Evolutionary conservation across 2,888 invertebrate species (phyloP), one percentile per base, ranked within the genome.

Genomic region (Cerastis rubricosa): DNA sequence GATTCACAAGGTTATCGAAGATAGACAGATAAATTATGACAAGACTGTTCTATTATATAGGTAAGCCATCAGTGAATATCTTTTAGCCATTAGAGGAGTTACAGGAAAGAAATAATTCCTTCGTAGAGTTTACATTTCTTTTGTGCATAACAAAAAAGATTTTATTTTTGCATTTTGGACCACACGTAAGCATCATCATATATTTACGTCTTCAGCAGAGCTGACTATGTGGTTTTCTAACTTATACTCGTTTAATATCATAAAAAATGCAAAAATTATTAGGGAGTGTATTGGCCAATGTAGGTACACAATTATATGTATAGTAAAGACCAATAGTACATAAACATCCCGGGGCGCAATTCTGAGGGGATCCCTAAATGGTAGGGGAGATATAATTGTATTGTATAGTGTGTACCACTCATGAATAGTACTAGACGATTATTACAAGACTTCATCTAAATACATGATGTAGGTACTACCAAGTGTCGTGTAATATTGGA

Each of bases 331-430:
- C 22, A 64, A 25, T 22, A 68, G 2, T 65, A 76, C 29, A 61
- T 76, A 66, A 25, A 47, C 47, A 76, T 82, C 47, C 69, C 64
- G 45, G 12, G 61, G 29, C 22, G 40, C 77, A 45, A 61, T 66
- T 8, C 83, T 77, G 59, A 61, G 65, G 83, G 70, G 78, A 65
- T 77, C 65, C 2, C 17, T 51, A 43, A 12, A 19, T 59, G 49
- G 8, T 66, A 76, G 83, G 78, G 80, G 80, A 77, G 76, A 69
- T 54, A 29, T 69, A 29, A 69, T 59, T 59, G 68, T 68, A 61
- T 61, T 54, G 43, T n/a, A 51, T 19, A 43, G 29, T 61, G 40
- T 67, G 54, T 43, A 67, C n/a, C 47, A 74, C 47, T 74, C 67
- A 79, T 66, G 73, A 78, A 81, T 79, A 66, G 25, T 68, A 43